Evolutionary conservation across 1,140 invertebrate species (phyloP).

Genomic region (Calephelis virginiensis): DNA sequence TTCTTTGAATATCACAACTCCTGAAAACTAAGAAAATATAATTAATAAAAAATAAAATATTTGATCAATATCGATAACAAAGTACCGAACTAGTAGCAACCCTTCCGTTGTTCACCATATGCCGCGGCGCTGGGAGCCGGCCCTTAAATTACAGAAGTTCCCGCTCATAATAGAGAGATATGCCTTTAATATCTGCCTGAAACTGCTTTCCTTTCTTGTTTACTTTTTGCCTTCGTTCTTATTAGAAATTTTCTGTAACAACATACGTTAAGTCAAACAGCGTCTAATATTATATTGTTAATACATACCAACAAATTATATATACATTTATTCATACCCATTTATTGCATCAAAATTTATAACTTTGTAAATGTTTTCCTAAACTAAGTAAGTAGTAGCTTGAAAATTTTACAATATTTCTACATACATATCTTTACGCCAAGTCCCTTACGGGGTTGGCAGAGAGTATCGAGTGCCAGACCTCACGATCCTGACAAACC

Average conservation of each 20-base stretch:
- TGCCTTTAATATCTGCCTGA: slow-evolving; percentile 76
- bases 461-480: no score
- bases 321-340: background rate
- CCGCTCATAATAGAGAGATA: slow-evolving; percentile 77
- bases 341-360: no score
- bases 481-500: no score
- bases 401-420: no score
- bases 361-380: no score
- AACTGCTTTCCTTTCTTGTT: slow-evolving; percentile 61
- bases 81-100: slow-evolving; percentile 30
- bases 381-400: no score
- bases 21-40: background rate
- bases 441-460: no score
- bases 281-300: background rate
- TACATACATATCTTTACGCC: no score
- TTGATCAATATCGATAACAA: slow-evolving; percentile 29
- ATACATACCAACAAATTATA: background rate
- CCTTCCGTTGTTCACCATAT: slow-evolving; percentile 63
- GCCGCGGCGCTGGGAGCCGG: slow-evolving; percentile 53
- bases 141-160: slow-evolving; percentile 77
- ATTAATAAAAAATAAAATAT: background rate
- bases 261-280: slow-evolving; percentile 31
- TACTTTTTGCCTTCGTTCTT: slow-evolving; percentile 71
- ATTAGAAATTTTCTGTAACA: slow-evolving; percentile 50
- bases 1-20: background rate